Evolutionary conservation across 2,888 invertebrate species (phyloP), one percentile per base, ranked within the genome.

Genomic region (Seira sanloemensis): DNA sequence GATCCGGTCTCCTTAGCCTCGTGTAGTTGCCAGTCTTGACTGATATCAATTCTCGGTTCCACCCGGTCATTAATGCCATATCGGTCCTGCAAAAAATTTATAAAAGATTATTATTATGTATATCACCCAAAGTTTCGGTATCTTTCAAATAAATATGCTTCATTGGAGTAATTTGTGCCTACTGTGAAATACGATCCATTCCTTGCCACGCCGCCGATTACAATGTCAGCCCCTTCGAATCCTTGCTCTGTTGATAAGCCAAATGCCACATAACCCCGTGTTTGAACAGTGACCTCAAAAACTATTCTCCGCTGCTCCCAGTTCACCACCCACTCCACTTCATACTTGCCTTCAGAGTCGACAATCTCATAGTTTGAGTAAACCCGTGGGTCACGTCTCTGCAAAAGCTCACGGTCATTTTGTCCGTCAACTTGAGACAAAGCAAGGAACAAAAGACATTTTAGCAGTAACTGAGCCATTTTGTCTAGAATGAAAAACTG

Each of bases 151-250:
- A n/a, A n/a, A n/a, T n/a, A n/a, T n/a, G n/a, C n/a, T n/a, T n/a
- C n/a, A n/a, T n/a, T n/a, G n/a, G n/a, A n/a, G n/a, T n/a, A 75
- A 21, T 26, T 18, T 23, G 21, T 25, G 4, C 25, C 37, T 75
- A 75, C 80, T 1, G 75, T 25, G 68, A 83, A 83, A 16, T 83
- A 83, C n/a, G 9, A 27, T 58, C 83, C 83, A 23, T 24, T 73
- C 5, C 58, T 21, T 4, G 18, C 12, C 0, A 78, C 73, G 7
- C 83, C 62, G 19, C 62, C 62, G 2, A 62, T 9, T 7, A 62
- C 62, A 5, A 62, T 62, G 21, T 62, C 62, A n/a, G 81, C 81
- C 0, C 75, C 81, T 1, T 18, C 23, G 73, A 83, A 73, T 50
- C 73, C 68, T 18, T 75, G 75, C 12, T 50, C 24, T 23, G 50